Evolutionary conservation across 2,888 invertebrate genomes (phyloP), one percentile per base, ranked within the genome.

Genomic region (Polietes domitor): DNA sequence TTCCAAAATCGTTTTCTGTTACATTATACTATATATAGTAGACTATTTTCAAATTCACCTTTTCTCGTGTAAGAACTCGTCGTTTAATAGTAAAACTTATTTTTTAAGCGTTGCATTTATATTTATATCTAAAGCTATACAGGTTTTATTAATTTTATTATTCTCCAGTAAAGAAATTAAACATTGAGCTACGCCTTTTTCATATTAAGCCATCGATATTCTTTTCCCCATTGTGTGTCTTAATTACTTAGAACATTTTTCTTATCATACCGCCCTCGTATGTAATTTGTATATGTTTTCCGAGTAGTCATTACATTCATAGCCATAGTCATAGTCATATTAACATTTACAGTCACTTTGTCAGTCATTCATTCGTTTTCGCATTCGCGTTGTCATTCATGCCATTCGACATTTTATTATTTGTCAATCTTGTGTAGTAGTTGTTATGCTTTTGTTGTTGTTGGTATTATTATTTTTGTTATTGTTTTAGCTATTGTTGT

Each of bases 351-450:
- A 65, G 32, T 65, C 65, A 65, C 41, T 37, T 65, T 41, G 37
- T 15, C 65, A 65, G 19, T 1, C 53, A 65, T 6, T 63, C 32
- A 63, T 6, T 26, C 19, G 17, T 53, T 21, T 12, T 53, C 21
- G 21, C 21, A n/a, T 12, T 50, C n/a, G 15, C 7, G 28, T 28
- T 28, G 61, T 41, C 21, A 19, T 32, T 37, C 37, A 17, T 53
- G 41, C 12, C 41, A 65, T 12, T 17, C 21, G 19, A 19, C 37
- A 37, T 53, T 19, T 53, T 53, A 24, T 53, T 24, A 58, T 65
- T 65, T 37, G 65, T 65, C 65, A 65, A 37, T 68, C 37, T 37
- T 5, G 24, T 68, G 47, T 73, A 68, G 32, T 37, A 7, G 24
- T 24, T 55, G 55, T 61, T 19, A 43, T 77, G 12, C n/a, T 32